Evolutionary conservation across 2,888 invertebrate genomes (phyloP), one percentile per base, ranked within the genome.

Genomic region (Coenonympha glycerion): DNA sequence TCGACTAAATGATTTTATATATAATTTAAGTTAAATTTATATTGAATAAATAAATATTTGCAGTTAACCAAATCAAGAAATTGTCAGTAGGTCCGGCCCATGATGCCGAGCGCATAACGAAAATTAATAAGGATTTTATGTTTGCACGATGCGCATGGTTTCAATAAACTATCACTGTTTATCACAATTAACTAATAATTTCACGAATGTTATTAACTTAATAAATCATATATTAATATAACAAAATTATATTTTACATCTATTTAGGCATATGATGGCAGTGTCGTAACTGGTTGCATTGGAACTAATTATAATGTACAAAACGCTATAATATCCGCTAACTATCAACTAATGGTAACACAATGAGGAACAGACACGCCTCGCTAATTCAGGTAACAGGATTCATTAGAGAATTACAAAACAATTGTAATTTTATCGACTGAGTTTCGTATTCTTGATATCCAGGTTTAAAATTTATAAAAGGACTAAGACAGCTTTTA

Each of bases 191-290:
- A 78, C 79, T 80, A 81, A 83, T 81, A 80, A 83, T 81, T 83
- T 84, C 80, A 76, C 75, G 71, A 70, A 78, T 73, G 58, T 68
- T 65, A 63, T 70, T 71, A 74, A 71, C 75, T 77, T 72, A 74
- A 69, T 63, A 64, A 66, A 71, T 74, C 52, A 58, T 59, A 58
- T 68, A 72, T 62, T 66, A 72, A 62, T 66, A 77, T 71, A 81
- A 79, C 71, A 72, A 76, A 69, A 76, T 67, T 71, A 71, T 65
- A n/a, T 72, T 73, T 69, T 66, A 74, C 75, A 81, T 73, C 76
- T 83, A 83, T 75, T 85, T 86, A 87, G 86, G 86, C 87, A 87
- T 86, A 83, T 82, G 76, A 87, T 86, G 87, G 87, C 87, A 86
- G 86, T 85, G 79, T 81, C 72, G 77, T 82, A 81, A 85, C 82